These are phyloP conservation scores for Gryon sp. DNA, from an alignment of 1,140 invertebrate genomes.

Conservation along the genomic window DNA sequence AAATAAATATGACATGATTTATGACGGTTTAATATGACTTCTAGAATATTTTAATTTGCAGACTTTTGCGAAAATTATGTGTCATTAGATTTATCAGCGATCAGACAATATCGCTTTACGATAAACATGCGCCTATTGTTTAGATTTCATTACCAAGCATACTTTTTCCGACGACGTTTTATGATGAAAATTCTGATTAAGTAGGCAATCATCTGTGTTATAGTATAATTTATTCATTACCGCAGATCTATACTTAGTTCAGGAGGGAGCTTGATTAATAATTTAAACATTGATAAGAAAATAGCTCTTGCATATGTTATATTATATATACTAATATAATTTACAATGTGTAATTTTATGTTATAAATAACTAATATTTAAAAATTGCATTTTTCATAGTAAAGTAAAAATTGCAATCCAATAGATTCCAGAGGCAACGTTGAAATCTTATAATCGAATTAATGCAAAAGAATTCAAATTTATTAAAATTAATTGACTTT, in stretches of 20 bases:
- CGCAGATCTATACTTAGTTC: constrained; percentile 7
- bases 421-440: too few species aligned
- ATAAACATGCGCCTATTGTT: constrained; percentile 53
- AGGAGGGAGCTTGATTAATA: constrained; percentile 12
- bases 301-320: too few species aligned
- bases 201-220: constrained; percentile 24
- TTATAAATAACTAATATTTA: too few species aligned
- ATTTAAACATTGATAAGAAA: too few species aligned
- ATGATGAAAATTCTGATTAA: constrained; percentile 44
- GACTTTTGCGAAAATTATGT: constrained; percentile 44
- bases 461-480: too few species aligned
- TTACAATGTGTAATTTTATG: too few species aligned
- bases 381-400: too few species aligned
- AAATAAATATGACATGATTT: too few species aligned
- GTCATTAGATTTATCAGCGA: constrained; percentile 57
- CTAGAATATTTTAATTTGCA: constrained; percentile 50
- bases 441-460: too few species aligned
- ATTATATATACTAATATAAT: too few species aligned
- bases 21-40: constrained; percentile 46
- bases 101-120: constrained; percentile 39
- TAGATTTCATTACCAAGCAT: constrained; percentile 51
- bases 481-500: too few species aligned
- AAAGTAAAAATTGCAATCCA: too few species aligned
- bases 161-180: constrained; percentile 37
- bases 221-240: constrained; percentile 48